Percentiles rank a stretch among this genome's conserved stretches.
Conservation (phyloP, 1,140 invertebrate genomes). For the Hyphantria cunea region DNA sequence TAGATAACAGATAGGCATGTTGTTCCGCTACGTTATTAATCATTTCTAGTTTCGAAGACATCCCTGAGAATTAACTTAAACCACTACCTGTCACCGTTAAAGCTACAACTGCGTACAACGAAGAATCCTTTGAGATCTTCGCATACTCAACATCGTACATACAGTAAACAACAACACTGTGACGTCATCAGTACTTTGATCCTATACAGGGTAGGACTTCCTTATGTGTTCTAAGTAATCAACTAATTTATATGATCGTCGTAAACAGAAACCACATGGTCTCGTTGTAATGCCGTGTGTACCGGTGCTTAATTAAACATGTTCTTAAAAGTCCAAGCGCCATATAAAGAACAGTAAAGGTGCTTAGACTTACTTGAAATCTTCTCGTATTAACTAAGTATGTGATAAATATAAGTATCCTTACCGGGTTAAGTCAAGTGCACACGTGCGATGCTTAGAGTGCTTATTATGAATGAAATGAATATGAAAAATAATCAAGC, state of each 20-base stretch:
- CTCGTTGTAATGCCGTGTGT: conserved; percentile 13
- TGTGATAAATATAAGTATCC: conserved; percentile 7
- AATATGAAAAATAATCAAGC: too few species aligned
- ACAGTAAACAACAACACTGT: not conserved
- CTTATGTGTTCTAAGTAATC: not conserved
- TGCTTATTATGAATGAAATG: not conserved
- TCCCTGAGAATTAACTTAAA: too few species aligned
- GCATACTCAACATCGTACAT: not conserved
- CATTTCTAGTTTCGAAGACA: too few species aligned
- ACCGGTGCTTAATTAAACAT: conserved; percentile 6
- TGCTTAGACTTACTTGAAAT: conserved; percentile 10
- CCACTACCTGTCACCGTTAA: too few species aligned
- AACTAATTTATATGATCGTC: not conserved
- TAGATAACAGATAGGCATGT: too few species aligned
- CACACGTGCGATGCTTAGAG: not conserved
- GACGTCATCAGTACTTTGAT: not conserved
- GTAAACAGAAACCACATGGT: conserved; percentile 1
- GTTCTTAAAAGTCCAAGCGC: conserved; percentile 9
- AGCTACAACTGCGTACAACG: too few species aligned
- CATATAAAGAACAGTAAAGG: conserved; percentile 19
- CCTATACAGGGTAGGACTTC: not conserved
- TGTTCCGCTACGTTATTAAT: too few species aligned
- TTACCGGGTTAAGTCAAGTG: not conserved
- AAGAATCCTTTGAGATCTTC: too few species aligned
- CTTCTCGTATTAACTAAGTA: conserved; percentile 16